Percentiles rank a stretch among this genome's conserved stretches.
Conservation (phyloP, 2,888 invertebrate genomes). For the Girardia tigrina region DNA sequence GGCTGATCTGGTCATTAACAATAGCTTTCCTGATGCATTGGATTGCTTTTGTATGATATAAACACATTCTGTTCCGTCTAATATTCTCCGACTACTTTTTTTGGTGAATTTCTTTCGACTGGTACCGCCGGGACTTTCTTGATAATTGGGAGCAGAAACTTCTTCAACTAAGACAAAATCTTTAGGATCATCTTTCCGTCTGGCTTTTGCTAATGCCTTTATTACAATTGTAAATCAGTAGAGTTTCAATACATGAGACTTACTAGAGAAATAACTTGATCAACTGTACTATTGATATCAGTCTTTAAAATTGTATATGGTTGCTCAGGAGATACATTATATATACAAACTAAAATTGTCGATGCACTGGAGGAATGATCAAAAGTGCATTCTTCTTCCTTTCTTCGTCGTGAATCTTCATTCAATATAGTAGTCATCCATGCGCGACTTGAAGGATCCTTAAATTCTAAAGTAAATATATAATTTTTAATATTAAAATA, state of each 20-base stretch:
- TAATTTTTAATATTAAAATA: conserved; percentile 39
- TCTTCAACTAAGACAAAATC: conserved; percentile 70
- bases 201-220: conserved; percentile 30
- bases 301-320: conserved; percentile 76
- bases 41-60: conserved; percentile 30
- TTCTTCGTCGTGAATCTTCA: conserved; percentile 13
- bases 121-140: conserved; percentile 56
- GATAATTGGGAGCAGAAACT: conserved; percentile 61
- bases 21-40: conserved; percentile 30
- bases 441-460: conserved; percentile 74
- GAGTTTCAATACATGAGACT: no score
- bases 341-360: conserved; percentile 74
- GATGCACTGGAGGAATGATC: conserved; percentile 57
- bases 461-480: conserved; percentile 40
- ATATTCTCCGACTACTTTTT: conserved; percentile 53
- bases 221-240: no score
- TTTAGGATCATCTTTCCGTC: conserved; percentile 29
- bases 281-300: conserved; percentile 64
- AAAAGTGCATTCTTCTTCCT: neutral
- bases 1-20: neutral
- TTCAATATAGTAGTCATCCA: conserved; percentile 60
- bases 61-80: conserved; percentile 48
- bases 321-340: conserved; percentile 81
- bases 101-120: conserved; percentile 45
- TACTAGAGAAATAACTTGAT: conserved; percentile 70